Evolutionary conservation across 2,888 invertebrate genomes (phyloP), one percentile per base, ranked within the genome.

Genomic region (Synanthedon formicaeformis): DNA sequence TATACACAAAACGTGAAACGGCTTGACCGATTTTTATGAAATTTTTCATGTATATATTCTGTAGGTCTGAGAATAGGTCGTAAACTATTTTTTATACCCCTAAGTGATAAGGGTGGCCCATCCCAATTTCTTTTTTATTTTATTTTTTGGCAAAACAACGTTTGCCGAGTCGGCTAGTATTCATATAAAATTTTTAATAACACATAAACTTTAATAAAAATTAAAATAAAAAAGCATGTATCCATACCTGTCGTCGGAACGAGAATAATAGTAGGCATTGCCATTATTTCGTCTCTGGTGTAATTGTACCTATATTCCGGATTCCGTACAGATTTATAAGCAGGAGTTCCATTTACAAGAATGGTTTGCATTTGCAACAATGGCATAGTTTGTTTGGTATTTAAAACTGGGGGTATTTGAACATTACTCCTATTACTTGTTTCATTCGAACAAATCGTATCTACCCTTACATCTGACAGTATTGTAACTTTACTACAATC

Each of bases 251-350:
- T 62, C 50, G 71, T 61, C 54, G 84, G 80, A 11, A 82, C 79
- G 40, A 86, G 65, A 58, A 88, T 81, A 16, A 87, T 73, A n/a
- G 86, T 88, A 5, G 87, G 88, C 88, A 88, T 88, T n/a, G 87
- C 81, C 86, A 88, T 85, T 57, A 88, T 88, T 69, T 88, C 84
- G 64, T 83, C 85, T 62, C 78, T 75, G 13, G 85, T 81, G 56
- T 64, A 81, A 50, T 60, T 65, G 34, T 34, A 34, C 34, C 34
- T 34, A 2, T 34, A 34, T 51, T 57, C 59, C 18, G 55, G 55
- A 14, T 54, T 57, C 11, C 62, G 55, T 41, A 66, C 67, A 23
- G 72, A 68, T 51, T 67, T 77, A 54, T 77, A 85, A 6, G 78
- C 82, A 14, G 76, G 75, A n/a, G 74, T 80, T 6, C 84, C 85